phyloP scores from a whole-genome alignment of 2,888 invertebrate species.

The Mycalesis mineus region DNA sequence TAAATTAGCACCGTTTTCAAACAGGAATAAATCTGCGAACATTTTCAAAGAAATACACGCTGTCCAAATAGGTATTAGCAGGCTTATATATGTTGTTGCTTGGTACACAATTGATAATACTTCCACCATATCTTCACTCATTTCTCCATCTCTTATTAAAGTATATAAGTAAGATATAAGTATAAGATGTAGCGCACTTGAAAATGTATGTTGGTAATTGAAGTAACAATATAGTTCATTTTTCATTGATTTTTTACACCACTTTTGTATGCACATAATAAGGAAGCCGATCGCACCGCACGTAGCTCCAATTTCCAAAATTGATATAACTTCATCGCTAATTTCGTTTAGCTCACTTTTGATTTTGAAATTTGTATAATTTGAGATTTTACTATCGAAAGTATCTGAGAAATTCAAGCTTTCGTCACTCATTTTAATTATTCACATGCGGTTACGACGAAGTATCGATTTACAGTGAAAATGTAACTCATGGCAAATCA shows the following conservation, averaged over 20 bases:
- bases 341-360: neutral
- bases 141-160: neutral
- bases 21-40: conserved; percentile 28
- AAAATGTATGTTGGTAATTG: conserved; percentile 11
- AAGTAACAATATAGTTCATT: conserved; percentile 2
- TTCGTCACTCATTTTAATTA: neutral
- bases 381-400: neutral
- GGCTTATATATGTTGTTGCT: conserved; percentile 1
- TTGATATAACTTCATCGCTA: neutral
- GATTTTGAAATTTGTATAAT: neutral
- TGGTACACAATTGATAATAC: neutral
- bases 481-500: too few species aligned
- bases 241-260: neutral
- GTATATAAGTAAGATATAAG: neutral
- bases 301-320: neutral
- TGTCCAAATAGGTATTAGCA: conserved; percentile 27
- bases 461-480: neutral
- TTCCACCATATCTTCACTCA: neutral
- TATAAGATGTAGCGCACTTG: conserved; percentile 6
- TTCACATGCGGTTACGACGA: neutral
- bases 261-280: neutral
- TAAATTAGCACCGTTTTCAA: conserved; percentile 16
- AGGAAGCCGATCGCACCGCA: neutral
- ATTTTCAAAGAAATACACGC: conserved; percentile 23
- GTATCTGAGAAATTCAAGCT: neutral